Conservation (phyloP, 2,113 vertebrate genomes). For the Burhinus bistriatus region DNA sequence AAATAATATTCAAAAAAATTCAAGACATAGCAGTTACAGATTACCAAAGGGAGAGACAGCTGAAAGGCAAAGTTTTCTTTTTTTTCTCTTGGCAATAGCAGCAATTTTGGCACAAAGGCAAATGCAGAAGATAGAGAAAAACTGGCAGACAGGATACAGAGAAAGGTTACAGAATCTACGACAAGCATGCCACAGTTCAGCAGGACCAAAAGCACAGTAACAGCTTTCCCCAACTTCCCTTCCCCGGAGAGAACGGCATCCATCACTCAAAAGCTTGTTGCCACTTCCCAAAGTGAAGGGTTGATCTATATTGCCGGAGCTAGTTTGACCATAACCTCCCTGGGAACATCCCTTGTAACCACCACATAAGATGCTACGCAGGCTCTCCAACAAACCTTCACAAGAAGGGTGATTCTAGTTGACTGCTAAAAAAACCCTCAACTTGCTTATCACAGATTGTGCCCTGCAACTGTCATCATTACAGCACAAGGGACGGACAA, state of each 20-base stretch:
- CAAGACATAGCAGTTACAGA: constrained; percentile 47
- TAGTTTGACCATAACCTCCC: not conserved
- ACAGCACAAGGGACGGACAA: not conserved
- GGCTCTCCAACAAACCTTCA: not conserved
- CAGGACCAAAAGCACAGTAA: not conserved
- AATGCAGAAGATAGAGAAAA: constrained; percentile 5
- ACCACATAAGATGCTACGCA: not conserved
- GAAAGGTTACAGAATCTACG: constrained; percentile 2
- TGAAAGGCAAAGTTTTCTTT: not conserved
- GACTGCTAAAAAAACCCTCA: not conserved
- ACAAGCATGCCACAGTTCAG: not conserved
- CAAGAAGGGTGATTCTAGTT: not conserved
- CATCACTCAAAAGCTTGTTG: constrained; percentile 34
- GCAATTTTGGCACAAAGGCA: constrained; percentile 36
- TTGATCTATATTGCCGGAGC: not conserved
- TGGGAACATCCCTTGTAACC: not conserved
- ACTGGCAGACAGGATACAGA: constrained; percentile 30
- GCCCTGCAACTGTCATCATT: fast-evolving
- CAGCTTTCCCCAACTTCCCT: not conserved
- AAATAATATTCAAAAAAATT: constrained; percentile 34
- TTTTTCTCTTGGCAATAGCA: constrained; percentile 24
- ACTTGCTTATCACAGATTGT: not conserved
- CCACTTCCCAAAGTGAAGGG: not conserved
- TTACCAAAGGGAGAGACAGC: constrained; percentile 18
- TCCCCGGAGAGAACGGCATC: not conserved